A percentile compares a stretch with the other conserved stretches of the same genome.
These are phyloP conservation scores for Dicrurus megarhynchus DNA, from an alignment of 2,113 vertebrate species.

Conservation along the genomic window DNA sequence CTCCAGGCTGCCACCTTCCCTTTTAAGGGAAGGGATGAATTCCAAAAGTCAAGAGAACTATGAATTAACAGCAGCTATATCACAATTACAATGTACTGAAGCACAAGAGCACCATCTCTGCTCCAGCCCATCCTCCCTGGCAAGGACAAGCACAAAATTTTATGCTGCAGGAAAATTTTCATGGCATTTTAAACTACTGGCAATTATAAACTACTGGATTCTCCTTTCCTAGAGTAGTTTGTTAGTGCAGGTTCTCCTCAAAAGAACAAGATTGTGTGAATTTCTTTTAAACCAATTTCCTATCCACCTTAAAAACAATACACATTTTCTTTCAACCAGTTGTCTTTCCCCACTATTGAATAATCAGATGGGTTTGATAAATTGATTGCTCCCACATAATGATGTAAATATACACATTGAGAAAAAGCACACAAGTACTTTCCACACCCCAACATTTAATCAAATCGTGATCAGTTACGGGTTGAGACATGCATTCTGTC, in stretches of 20 bases:
- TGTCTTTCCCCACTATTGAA: background rate
- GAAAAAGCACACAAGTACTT: background rate
- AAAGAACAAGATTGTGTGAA: background rate
- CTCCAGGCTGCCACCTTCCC: conserved; percentile 1
- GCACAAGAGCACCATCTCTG: background rate
- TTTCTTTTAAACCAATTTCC: background rate
- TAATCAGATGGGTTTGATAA: conserved; percentile 12
- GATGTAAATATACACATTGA: background rate
- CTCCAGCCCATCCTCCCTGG: background rate
- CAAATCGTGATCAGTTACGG: background rate
- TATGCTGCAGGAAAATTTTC: background rate
- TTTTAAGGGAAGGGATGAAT: background rate
- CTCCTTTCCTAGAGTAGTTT: background rate
- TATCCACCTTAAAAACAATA: background rate
- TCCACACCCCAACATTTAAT: conserved; percentile 14
- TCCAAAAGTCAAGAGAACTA: conserved; percentile 15
- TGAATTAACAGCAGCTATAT: background rate
- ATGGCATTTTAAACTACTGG: background rate
- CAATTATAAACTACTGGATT: background rate
- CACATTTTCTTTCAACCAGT: background rate
- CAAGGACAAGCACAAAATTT: background rate
- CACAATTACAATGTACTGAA: background rate
- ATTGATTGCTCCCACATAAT: background rate
- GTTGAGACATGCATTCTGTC: background rate
- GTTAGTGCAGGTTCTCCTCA: background rate